These are phyloP conservation scores for Catostylus mosaicus DNA, from an alignment of 30 jellyfish, hydroid and myxozoan genomes.

Conservation along the genomic window DNA sequence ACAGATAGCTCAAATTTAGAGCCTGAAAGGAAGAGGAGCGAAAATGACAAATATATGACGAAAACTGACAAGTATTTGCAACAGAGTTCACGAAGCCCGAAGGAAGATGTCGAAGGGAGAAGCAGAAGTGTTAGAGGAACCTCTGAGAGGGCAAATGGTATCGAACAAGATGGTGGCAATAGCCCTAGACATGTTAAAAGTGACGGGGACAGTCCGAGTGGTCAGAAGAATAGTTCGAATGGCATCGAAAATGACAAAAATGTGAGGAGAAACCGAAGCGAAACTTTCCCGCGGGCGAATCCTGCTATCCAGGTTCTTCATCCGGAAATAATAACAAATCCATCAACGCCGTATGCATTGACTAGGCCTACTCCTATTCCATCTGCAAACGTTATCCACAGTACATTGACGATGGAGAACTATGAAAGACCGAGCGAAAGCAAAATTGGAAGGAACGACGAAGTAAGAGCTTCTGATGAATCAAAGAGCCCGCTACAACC, in stretches of 20 bases:
- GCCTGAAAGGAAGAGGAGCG: background rate
- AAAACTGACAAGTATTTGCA: background rate
- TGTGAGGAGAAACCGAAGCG: slow-evolving; percentile 12
- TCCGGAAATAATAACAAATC: slow-evolving; percentile 28
- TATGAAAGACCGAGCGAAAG: slow-evolving; percentile 38
- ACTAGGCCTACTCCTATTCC: slow-evolving; percentile 64
- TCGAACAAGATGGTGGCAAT: background rate
- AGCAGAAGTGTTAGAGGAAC: background rate
- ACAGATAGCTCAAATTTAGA: background rate
- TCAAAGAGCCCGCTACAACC: background rate
- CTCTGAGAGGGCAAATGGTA: background rate
- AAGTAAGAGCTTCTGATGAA: background rate
- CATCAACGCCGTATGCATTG: slow-evolving; percentile 5
- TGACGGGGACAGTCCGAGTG: background rate
- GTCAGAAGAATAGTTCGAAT: background rate
- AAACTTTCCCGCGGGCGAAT: slow-evolving; percentile 7
- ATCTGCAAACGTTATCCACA: slow-evolving; percentile 61
- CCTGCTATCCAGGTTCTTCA: slow-evolving; percentile 61
- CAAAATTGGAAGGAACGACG: background rate
- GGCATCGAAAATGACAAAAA: background rate
- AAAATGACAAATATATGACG: background rate
- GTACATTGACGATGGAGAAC: slow-evolving; percentile 38
- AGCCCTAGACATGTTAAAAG: background rate
- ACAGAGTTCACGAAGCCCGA: background rate
- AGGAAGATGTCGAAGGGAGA: background rate